phyloP scores from a whole-genome alignment of 1,140 invertebrate species.

The Fragariocoptes setiger region DNA sequence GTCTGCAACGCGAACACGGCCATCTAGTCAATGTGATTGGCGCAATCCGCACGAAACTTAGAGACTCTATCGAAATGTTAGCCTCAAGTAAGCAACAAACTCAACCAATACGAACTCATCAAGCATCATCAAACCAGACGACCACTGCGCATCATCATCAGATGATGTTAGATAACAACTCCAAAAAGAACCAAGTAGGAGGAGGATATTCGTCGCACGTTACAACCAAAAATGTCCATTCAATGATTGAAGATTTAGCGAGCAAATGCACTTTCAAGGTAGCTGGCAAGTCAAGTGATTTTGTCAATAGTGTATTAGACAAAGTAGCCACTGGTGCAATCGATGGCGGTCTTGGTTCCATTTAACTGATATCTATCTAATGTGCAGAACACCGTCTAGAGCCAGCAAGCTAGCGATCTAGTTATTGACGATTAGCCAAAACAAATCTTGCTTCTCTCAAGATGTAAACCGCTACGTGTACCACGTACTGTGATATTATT shows the following conservation, averaged over 20 bases:
- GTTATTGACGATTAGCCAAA: too few relatives aligned
- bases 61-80: too few relatives aligned
- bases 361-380: too few relatives aligned
- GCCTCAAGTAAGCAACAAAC: neutral
- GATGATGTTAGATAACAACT: neutral
- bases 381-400: too few relatives aligned
- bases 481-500: too few relatives aligned
- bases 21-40: constrained; percentile 19
- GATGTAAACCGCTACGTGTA: too few relatives aligned
- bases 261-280: constrained; percentile 9
- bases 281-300: constrained; percentile 11
- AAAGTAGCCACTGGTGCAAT: constrained; percentile 9
- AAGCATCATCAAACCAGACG: neutral
- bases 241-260: neutral
- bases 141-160: neutral
- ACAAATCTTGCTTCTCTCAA: too few relatives aligned
- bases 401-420: too few relatives aligned
- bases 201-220: neutral
- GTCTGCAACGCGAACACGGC: constrained; percentile 75
- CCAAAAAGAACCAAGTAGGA: neutral
- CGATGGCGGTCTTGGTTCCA: constrained; percentile 11
- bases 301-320: constrained; percentile 12
- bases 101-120: neutral
- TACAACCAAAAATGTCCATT: neutral
- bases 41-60: constrained; percentile 1